phyloP scores from a whole-genome alignment of 2,113 vertebrate species.

The Albula goreensis region DNA sequence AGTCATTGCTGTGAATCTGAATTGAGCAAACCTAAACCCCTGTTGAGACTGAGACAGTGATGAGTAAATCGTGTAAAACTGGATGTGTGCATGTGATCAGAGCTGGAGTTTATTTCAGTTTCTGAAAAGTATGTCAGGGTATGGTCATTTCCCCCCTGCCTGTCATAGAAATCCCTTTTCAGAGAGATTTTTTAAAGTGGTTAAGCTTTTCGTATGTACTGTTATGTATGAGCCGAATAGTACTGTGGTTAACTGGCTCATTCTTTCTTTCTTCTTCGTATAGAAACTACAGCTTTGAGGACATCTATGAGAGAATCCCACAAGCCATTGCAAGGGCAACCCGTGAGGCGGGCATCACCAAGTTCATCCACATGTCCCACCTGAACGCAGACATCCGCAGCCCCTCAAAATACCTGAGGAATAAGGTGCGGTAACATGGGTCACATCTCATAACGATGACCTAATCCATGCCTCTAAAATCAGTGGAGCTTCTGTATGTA shows the following conservation, averaged over 20 bases:
- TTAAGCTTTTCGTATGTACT: too few relatives aligned
- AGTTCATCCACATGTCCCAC: conserved; percentile 88
- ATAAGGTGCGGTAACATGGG: conserved; percentile 71
- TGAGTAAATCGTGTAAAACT: not conserved
- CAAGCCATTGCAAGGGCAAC: conserved; percentile 76
- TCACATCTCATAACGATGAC: not conserved
- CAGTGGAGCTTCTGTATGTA: not conserved
- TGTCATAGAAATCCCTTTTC: not conserved
- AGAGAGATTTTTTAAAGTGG: too few relatives aligned
- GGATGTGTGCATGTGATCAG: not conserved
- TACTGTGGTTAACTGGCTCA: not conserved
- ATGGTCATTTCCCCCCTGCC: not conserved
- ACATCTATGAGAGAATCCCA: conserved; percentile 84
- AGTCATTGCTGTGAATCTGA: not conserved
- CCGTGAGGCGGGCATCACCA: conserved; percentile 82
- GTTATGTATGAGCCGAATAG: too few relatives aligned
- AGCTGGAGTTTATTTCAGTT: not conserved
- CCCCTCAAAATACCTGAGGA: conserved; percentile 87
- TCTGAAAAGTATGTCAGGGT: not conserved
- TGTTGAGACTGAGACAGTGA: not conserved
- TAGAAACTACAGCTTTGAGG: conserved; percentile 87
- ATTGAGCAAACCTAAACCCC: not conserved
- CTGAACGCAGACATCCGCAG: conserved; percentile 91
- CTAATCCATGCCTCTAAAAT: not conserved
- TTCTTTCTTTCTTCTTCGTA: conserved; percentile 27